Conservation (phyloP, 23 tunicate species). For the Phallusia fumigata region DNA sequence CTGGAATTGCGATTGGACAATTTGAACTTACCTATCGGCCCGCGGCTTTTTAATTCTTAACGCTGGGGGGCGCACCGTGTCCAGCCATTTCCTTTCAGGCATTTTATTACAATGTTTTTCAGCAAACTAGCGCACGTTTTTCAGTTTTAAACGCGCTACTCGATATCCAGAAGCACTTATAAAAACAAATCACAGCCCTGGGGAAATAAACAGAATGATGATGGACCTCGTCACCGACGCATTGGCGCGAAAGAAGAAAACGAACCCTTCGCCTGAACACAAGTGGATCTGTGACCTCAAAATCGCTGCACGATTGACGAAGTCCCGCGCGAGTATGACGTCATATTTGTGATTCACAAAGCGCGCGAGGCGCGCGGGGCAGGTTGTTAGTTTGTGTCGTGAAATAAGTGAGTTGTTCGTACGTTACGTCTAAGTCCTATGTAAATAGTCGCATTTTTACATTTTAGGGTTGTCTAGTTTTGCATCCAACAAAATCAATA, state of each 20-base stretch:
- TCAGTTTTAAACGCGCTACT: neutral
- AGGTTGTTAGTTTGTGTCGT: too few species aligned
- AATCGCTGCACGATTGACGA: neutral
- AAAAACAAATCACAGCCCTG: neutral
- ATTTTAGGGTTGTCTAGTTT: too few species aligned
- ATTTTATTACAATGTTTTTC: constrained; percentile 8
- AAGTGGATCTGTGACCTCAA: neutral
- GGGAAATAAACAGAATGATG: neutral
- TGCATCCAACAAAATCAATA: too few species aligned
- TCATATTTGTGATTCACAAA: neutral
- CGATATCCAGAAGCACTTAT: neutral
- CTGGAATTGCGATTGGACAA: neutral
- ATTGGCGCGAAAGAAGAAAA: neutral
- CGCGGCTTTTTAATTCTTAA: constrained; percentile 16
- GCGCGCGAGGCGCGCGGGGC: neutral
- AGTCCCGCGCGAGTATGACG: neutral
- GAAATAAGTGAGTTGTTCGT: too few species aligned
- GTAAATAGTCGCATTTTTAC: too few species aligned
- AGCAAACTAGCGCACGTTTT: neutral
- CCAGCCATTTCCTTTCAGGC: constrained; percentile 78
- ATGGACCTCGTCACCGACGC: neutral
- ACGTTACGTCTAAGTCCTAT: too few species aligned
- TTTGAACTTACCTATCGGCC: constrained; percentile 26
- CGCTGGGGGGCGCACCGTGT: constrained; percentile 47
- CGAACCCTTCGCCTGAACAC: neutral